Base-by-base conservation (phyloP, 2,888 invertebrate genomes). In the Dasypogon diadema region DNA sequence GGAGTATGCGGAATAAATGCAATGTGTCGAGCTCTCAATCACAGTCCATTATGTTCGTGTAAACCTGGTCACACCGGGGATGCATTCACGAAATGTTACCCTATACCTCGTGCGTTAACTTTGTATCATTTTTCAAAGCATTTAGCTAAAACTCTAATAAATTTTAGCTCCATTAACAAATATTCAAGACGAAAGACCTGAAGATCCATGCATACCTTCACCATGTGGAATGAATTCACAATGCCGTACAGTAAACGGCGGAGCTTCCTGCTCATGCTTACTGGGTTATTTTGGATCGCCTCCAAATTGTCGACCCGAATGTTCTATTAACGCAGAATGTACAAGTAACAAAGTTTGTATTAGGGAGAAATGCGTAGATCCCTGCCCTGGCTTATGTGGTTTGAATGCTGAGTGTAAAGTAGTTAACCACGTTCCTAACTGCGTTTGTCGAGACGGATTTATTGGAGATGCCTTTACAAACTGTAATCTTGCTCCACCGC, bases 41-140 rank as follows among this genome's bases (percentile, higher is more conserved):
- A 94, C 82, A 92, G 91, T 81, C 93, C 94, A 1, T 90, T 93
- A 78, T 95, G 94, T 84, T 90, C 89, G 73, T 95, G 95, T 82
- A 87, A 88, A 65, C 84, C 85, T 79, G 90, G 91, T 51, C 92
- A 89, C 81, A 91, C 91, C 80, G 93, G 94, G 79, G 93, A 94
- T 87, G 92, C 94, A 56, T 93, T 94, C 82, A 89, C 89, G 2
- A 87, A 88, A 82, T 92, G 92, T 80, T 88, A 87, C 79, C 84
- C 88, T 34, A 86, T 87, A 77, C 86, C 86, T 80, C 84, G 86
- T 85, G 85, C 85, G 85, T 78, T 18, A 75, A 54, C 55, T 30
- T 63, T 54, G 10, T 65, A 26, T 10, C n/a, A 14, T 16, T 90
- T 89, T 16, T 92, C 92, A 91, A 93, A 86, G 91, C 92, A n/a